Percentiles rank a stretch among this genome's conserved stretches.
Evolutionary conservation across 1,140 invertebrate genomes (phyloP).

Genomic region (Heliconius congener): DNA sequence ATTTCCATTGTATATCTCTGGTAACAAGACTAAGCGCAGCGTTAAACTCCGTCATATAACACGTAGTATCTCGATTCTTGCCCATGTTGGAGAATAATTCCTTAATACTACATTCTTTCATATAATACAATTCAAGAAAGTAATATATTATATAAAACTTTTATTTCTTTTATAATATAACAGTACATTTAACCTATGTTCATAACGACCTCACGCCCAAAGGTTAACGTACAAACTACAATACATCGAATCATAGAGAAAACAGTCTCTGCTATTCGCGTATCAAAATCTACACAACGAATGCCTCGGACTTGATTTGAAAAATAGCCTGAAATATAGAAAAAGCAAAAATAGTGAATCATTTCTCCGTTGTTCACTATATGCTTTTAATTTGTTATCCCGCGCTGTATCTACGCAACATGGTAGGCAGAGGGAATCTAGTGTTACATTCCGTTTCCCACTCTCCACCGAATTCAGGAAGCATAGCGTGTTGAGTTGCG

Average conservation of each 20-base stretch:
- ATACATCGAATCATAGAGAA: conserved; percentile 13
- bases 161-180: not conserved
- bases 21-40: not conserved
- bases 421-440: too few species aligned
- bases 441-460: too few species aligned
- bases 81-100: too few species aligned
- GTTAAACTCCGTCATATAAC: too few species aligned
- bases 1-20: not conserved
- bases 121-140: not conserved
- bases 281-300: not conserved
- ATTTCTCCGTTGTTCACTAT: not conserved
- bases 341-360: not conserved
- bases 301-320: not conserved
- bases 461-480: too few species aligned
- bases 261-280: conserved; percentile 7
- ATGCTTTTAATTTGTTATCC: too few species aligned
- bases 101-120: too few species aligned
- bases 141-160: not conserved
- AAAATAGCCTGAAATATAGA: not conserved
- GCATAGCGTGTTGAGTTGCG: too few species aligned
- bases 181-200: conserved; percentile 14
- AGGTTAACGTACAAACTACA: conserved; percentile 22
- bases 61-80: too few species aligned
- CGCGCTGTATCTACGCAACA: too few species aligned
- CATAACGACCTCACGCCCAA: conserved; percentile 20